These are phyloP conservation scores for Leucopsar rothschildi DNA, from an alignment of 2,113 vertebrate genomes.

Conservation along the genomic window DNA sequence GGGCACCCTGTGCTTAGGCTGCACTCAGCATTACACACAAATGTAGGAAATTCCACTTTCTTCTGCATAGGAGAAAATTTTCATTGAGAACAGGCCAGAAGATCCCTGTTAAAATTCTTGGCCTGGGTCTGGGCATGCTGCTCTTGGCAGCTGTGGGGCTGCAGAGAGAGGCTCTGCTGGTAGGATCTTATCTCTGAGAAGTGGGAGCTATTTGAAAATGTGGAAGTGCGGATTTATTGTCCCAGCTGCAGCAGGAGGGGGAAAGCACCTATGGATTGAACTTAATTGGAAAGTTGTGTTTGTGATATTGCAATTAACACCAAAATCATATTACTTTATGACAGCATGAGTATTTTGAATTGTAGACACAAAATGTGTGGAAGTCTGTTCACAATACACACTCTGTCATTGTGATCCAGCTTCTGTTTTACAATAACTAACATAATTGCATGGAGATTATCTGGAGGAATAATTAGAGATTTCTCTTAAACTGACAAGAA, in stretches of 20 bases:
- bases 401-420: not conserved
- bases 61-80: constrained; percentile 13
- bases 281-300: not conserved
- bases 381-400: not conserved
- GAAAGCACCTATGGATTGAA: not conserved
- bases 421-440: not conserved
- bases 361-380: not conserved
- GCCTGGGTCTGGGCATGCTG: not conserved
- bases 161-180: constrained; percentile 33
- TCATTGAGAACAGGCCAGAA: constrained; percentile 46
- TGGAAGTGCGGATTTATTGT: not conserved
- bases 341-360: not conserved
- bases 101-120: constrained; percentile 52
- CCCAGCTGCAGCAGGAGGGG: not conserved
- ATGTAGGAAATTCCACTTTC: constrained; percentile 27
- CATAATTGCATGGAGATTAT: not conserved
- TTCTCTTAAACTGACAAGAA: not conserved
- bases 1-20: not conserved
- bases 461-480: not conserved
- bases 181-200: constrained; percentile 44
- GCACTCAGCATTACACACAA: not conserved
- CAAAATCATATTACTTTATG: not conserved
- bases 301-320: not conserved
- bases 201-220: constrained; percentile 15
- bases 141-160: constrained; percentile 39